Evolutionary conservation across 2,888 invertebrate genomes (phyloP).

Genomic region (Yponomeuta cagnagella): DNA sequence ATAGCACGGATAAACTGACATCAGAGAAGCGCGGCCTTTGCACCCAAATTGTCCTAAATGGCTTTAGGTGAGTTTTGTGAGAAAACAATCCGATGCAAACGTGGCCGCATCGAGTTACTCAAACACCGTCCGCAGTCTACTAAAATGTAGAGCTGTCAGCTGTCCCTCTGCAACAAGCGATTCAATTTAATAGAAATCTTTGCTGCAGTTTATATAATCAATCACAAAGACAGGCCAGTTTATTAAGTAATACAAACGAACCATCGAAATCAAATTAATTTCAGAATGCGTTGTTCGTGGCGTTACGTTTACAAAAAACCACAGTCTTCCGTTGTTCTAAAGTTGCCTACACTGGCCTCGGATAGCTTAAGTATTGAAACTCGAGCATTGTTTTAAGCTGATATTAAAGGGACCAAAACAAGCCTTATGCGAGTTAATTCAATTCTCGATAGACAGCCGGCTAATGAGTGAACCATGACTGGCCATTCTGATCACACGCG

Average conservation of each 20-base stretch:
- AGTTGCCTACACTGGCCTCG: background rate
- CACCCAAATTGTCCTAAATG: slow-evolving; percentile 64
- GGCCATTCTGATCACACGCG: slow-evolving; percentile 38
- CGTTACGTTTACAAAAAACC: background rate
- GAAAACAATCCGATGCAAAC: slow-evolving; percentile 43
- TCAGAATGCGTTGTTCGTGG: background rate
- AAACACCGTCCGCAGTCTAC: background rate
- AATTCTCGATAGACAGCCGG: slow-evolving; percentile 55
- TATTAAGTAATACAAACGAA: background rate
- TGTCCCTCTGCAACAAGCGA: background rate
- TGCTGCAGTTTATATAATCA: background rate
- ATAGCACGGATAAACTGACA: slow-evolving; percentile 52
- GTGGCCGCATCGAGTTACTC: background rate
- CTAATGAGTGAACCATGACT: slow-evolving; percentile 69
- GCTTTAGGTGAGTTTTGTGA: slow-evolving; percentile 64
- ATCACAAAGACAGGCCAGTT: background rate
- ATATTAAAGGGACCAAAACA: slow-evolving; percentile 48
- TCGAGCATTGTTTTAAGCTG: slow-evolving; percentile 49
- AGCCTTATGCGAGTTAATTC: slow-evolving; percentile 61
- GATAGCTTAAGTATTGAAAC: background rate
- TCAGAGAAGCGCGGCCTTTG: slow-evolving; percentile 56
- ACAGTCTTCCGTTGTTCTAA: background rate
- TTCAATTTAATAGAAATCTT: background rate
- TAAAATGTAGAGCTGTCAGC: background rate
- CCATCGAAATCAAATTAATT: slow-evolving; percentile 1